phyloP scores from a whole-genome alignment of 2,888 invertebrate species.

The Anthoptus insignis region DNA sequence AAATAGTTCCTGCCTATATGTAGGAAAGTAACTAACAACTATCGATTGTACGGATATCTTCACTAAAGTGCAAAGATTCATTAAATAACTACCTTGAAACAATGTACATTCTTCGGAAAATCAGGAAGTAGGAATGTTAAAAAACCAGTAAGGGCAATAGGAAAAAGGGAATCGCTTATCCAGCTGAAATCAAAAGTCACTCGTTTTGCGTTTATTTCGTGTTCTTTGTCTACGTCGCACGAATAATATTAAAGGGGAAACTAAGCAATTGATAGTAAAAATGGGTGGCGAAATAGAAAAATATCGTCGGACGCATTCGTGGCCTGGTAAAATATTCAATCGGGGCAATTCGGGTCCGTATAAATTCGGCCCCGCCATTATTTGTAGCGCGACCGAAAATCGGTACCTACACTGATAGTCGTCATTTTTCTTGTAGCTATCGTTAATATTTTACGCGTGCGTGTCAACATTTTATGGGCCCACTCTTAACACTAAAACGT shows the following conservation, averaged over 20 bases:
- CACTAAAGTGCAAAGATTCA: neutral
- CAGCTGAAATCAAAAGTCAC: constrained; percentile 30
- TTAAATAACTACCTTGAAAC: neutral
- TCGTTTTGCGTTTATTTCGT: constrained; percentile 32
- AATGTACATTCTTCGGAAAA: neutral
- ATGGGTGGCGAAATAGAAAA: constrained; percentile 84
- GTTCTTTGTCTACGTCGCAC: constrained; percentile 58
- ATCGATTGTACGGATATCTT: no score
- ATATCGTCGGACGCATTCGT: constrained; percentile 83
- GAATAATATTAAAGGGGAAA: constrained; percentile 83
- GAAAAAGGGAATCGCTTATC: constrained; percentile 30
- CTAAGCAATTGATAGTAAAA: constrained; percentile 86
- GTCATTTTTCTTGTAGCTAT: constrained; percentile 85
- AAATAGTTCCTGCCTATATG: no score
- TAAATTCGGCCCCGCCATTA: constrained; percentile 83
- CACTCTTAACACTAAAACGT: constrained; percentile 86
- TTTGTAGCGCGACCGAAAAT: constrained; percentile 85
- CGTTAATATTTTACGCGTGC: constrained; percentile 86
- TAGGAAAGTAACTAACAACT: no score
- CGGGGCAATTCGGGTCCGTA: constrained; percentile 85
- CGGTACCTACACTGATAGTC: constrained; percentile 84
- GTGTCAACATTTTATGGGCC: constrained; percentile 85
- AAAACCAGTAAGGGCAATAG: neutral
- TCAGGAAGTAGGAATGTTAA: neutral
- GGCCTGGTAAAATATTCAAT: constrained; percentile 86